Conservation (phyloP, 2,113 vertebrate genomes). For the Setophaga petechia region DNA sequence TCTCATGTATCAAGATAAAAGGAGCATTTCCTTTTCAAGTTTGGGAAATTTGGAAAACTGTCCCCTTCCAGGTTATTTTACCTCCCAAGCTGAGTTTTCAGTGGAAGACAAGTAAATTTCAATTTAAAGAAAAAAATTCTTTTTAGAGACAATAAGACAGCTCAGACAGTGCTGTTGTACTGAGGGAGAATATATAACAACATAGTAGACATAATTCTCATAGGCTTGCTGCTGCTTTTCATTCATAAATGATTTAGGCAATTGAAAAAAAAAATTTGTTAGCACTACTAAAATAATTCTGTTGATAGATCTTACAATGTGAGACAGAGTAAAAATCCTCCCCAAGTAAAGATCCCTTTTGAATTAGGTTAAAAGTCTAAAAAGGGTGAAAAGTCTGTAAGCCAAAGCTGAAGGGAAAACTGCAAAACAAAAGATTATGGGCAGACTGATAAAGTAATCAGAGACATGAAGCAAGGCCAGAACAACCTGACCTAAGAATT, state of each 20-base stretch:
- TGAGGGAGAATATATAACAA: conserved; percentile 59
- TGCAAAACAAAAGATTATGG: no score
- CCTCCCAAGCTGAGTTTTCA: neutral
- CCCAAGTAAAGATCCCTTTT: no score
- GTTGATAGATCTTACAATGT: neutral
- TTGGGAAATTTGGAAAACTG: neutral
- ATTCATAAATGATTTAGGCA: conserved; percentile 80
- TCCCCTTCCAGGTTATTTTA: neutral
- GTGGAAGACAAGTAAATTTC: neutral
- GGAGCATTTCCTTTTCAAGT: neutral
- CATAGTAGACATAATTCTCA: conserved; percentile 70
- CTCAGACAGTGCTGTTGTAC: conserved; percentile 29
- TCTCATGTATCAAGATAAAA: neutral
- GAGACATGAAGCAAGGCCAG: no score
- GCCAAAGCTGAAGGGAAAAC: no score
- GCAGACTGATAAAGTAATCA: no score
- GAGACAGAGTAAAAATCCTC: no score
- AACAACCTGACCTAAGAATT: no score
- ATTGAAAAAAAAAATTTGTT: conserved; percentile 75
- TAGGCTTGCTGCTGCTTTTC: conserved; percentile 68
- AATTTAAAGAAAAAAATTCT: neutral
- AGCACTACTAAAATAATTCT: conserved; percentile 53
- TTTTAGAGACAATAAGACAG: neutral
- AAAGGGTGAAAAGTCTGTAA: no score
- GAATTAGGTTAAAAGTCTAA: no score